Evolutionary conservation across 2,888 invertebrate genomes (phyloP), one percentile per base, ranked within the genome.

Genomic region (Schrankia costaestrigalis): DNA sequence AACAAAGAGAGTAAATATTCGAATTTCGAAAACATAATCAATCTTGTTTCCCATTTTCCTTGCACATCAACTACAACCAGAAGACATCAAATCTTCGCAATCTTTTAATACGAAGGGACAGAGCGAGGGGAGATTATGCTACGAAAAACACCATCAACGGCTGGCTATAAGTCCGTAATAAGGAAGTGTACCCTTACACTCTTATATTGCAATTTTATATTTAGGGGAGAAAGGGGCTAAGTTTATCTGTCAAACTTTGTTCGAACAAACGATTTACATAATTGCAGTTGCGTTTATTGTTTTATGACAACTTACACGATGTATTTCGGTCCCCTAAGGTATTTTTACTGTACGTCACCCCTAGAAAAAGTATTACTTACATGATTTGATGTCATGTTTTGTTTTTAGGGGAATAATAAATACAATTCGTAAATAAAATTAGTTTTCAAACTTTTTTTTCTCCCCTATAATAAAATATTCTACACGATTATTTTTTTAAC

Each of bases 131-230:
- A 41, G 43, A 57, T 52, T 54, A 43, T 50, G 43, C 33, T 48
- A 52, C 45, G 44, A 56, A 56, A 47, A 54, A 54, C 46, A 53
- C 39, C 46, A 42, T 41, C 41, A 50, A 41, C 32, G 41, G 44
- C 26, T 24, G 42, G 47, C n/a, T 42, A 47, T 42, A 54, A 59
- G 46, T 56, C 54, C 26, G 56, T 55, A 63, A 59, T 48, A 56
- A 51, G 47, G 38, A 43, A 50, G 37, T 45, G 45, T 41, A 41
- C 59, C 47, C 41, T 56, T 32, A 42, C 31, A 48, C 35, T 44
- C 25, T 35, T 51, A 45, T 47, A 62, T 53, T 47, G 48, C 54
- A 25, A 48, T 57, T 52, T 56, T 54, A 49, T 63, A 50, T 52
- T 56, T 46, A 63, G 41, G 57, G 55, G 46, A 41, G 39, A 14